Conservation (phyloP, 2,113 vertebrate species). For the Isurus oxyrinchus region DNA sequence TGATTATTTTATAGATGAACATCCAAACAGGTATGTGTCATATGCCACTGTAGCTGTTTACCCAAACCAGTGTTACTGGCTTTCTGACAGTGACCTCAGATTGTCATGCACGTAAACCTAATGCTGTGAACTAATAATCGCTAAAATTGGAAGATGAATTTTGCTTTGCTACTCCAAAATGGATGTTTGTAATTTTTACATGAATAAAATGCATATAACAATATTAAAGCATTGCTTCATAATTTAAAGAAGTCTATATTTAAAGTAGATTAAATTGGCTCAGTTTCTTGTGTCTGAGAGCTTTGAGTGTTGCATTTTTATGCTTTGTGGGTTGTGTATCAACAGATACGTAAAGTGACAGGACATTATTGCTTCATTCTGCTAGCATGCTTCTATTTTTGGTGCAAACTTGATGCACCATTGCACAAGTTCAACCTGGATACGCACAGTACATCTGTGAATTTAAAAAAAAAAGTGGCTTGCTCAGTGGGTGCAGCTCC, state of each 20-base stretch:
- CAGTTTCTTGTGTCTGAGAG: background rate
- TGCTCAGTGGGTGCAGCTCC: background rate
- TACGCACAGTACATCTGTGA: background rate
- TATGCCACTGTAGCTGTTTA: background rate
- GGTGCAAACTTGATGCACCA: background rate
- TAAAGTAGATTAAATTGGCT: background rate
- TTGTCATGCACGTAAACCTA: background rate
- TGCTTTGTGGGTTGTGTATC: background rate
- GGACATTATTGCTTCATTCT: background rate
- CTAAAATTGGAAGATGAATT: background rate
- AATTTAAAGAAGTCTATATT: background rate
- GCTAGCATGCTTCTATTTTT: background rate
- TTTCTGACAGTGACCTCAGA: background rate
- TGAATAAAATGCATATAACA: background rate
- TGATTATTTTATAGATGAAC: background rate
- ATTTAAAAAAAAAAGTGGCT: background rate
- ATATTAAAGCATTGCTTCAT: background rate
- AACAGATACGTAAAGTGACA: background rate
- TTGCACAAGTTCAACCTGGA: background rate
- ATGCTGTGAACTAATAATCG: background rate
- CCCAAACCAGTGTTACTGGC: background rate
- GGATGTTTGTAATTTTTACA: background rate
- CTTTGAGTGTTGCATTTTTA: background rate
- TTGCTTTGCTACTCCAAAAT: background rate
- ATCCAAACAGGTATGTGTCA: background rate